These are phyloP conservation scores for Tapirus indicus DNA, from an alignment of 2,797 vertebrate genomes.

Conservation along the genomic window DNA sequence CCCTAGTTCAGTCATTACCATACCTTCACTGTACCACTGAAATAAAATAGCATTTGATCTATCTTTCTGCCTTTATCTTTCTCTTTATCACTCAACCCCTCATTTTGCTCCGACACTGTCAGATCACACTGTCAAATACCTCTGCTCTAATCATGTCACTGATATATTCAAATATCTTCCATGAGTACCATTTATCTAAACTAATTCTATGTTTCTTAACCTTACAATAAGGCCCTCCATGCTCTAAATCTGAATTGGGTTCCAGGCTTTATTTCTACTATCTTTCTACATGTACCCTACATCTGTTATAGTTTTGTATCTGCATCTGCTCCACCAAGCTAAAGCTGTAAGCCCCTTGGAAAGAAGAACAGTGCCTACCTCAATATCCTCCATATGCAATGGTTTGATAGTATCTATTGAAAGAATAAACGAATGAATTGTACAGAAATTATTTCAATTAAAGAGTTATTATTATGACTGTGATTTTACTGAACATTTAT, in stretches of 20 bases:
- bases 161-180: not conserved
- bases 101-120: not conserved
- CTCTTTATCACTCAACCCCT: not conserved
- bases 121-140: not conserved
- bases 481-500: slow-evolving; percentile 32
- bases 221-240: not conserved
- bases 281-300: not conserved
- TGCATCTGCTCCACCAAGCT: not conserved
- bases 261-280: not conserved
- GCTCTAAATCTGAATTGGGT: not conserved
- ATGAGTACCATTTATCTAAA: not conserved
- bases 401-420: not conserved
- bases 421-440: not conserved
- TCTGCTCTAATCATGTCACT: not conserved
- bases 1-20: not conserved
- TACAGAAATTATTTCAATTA: not conserved
- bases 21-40: not conserved
- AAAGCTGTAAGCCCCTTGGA: not conserved
- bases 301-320: not conserved
- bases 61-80: not conserved
- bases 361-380: not conserved
- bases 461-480: not conserved
- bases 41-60: not conserved
- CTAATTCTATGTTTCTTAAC: not conserved
- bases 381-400: not conserved